Conservation (phyloP, 2,888 invertebrate genomes). For the Eristalis intricaria region DNA sequence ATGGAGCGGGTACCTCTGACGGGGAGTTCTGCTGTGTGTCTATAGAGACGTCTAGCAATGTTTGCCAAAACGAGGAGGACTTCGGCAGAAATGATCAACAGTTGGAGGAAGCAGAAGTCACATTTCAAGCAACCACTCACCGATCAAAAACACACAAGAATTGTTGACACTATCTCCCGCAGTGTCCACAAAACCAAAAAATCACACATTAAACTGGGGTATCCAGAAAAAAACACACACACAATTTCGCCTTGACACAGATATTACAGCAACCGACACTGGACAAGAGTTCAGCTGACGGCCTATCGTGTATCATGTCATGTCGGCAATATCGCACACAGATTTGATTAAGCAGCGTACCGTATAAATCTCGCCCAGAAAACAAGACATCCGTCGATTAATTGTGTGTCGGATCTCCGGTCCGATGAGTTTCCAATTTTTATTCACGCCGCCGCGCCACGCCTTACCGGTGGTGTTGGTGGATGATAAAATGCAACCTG, state of each 20-base stretch:
- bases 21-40: no score
- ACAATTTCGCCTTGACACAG: slow-evolving; percentile 59
- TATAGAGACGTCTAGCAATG: no score
- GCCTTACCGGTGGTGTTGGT: neutral
- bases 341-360: slow-evolving; percentile 61
- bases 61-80: no score
- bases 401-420: slow-evolving; percentile 42
- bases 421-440: slow-evolving; percentile 25
- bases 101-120: no score
- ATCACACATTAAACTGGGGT: neutral
- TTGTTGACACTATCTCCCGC: slow-evolving; percentile 9
- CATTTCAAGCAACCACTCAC: no score
- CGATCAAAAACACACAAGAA: slow-evolving; percentile 16
- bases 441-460: neutral
- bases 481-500: neutral
- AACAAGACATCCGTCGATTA: slow-evolving; percentile 56
- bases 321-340: slow-evolving; percentile 53
- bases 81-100: no score
- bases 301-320: slow-evolving; percentile 19
- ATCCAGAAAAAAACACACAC: neutral
- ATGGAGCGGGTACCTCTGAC: no score
- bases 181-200: neutral
- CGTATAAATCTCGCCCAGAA: slow-evolving; percentile 63
- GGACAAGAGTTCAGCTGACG: slow-evolving; percentile 8
- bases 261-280: slow-evolving; percentile 14